Evolutionary conservation across 2,888 invertebrate species (phyloP).

Genomic region (Oligia fasciuncula): DNA sequence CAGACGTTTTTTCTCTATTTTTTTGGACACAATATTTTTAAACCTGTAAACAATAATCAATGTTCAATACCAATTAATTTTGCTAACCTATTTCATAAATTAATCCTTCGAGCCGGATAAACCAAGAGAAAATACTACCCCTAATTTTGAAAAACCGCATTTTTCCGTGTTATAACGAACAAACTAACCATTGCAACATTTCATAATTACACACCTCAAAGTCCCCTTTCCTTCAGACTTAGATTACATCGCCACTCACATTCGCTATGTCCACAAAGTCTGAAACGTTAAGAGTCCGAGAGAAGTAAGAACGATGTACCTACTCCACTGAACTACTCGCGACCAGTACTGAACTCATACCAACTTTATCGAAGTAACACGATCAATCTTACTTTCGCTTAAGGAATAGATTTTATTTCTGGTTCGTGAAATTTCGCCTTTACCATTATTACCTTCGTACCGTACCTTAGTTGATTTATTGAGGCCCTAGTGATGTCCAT

Average conservation of each 20-base stretch:
- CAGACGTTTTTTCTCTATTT: not conserved
- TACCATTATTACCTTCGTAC: conserved; percentile 73
- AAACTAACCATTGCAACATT: not conserved
- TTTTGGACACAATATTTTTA: too few species aligned
- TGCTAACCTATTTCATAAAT: not conserved
- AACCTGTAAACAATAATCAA: not conserved
- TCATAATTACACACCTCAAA: not conserved
- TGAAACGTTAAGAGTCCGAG: conserved; percentile 16
- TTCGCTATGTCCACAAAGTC: conserved; percentile 9
- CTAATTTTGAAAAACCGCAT: not conserved
- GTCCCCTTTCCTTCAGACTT: not conserved
- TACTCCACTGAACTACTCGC: conserved; percentile 38
- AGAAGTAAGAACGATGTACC: conserved; percentile 44
- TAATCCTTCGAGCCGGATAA: conserved; percentile 6
- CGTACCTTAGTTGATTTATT: conserved; percentile 69
- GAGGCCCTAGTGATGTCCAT: conserved; percentile 52
- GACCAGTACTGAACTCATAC: conserved; percentile 60
- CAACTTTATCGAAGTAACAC: conserved; percentile 81
- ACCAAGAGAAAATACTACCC: not conserved
- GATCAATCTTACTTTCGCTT: conserved; percentile 87
- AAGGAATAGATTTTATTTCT: conserved; percentile 80
- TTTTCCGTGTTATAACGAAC: not conserved
- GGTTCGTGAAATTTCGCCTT: conserved; percentile 71
- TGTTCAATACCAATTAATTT: not conserved
- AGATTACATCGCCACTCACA: conserved; percentile 13